A percentile compares a stretch with the other conserved stretches of the same genome.
Conservation (phyloP, 2,113 vertebrate species). For the Pseudorectes ferrugineus region DNA sequence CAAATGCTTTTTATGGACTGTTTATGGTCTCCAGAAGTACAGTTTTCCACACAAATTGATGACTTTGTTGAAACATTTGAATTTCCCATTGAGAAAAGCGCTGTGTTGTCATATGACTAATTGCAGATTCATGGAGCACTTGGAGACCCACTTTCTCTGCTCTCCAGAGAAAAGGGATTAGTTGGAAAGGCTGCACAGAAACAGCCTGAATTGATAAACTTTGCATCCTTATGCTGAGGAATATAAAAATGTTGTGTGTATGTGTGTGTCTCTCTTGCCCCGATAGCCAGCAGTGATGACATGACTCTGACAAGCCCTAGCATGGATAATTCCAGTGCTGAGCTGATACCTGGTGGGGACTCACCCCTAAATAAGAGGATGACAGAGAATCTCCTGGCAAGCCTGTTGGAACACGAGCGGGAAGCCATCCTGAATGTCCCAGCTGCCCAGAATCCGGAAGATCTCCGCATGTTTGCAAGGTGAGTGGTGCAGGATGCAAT, state of each 20-base stretch:
- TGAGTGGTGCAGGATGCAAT: conserved; percentile 5
- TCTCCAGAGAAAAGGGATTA: neutral
- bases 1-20: conserved; percentile 36
- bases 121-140: neutral
- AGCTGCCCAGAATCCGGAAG: conserved; percentile 92
- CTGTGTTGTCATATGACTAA: neutral
- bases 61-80: conserved; percentile 23
- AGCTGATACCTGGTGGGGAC: conserved; percentile 90
- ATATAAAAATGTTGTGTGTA: neutral
- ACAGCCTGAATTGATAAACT: neutral
- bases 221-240: neutral
- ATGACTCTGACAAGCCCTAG: conserved; percentile 98
- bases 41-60: conserved; percentile 36
- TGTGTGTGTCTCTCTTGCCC: neutral
- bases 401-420: conserved; percentile 88
- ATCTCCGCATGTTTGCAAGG: conserved; percentile 97
- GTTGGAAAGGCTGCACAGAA: neutral
- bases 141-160: neutral
- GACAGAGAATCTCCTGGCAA: conserved; percentile 93
- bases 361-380: conserved; percentile 92
- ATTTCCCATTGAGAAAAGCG: neutral
- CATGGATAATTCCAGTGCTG: conserved; percentile 97
- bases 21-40: conserved; percentile 34
- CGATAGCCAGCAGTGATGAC: conserved; percentile 93
- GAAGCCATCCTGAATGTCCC: conserved; percentile 90